A percentile compares a stretch with the other conserved stretches of the same genome.
phyloP scores from a whole-genome alignment of 2,113 vertebrate species.

The Lamprologus ornatipinnis region DNA sequence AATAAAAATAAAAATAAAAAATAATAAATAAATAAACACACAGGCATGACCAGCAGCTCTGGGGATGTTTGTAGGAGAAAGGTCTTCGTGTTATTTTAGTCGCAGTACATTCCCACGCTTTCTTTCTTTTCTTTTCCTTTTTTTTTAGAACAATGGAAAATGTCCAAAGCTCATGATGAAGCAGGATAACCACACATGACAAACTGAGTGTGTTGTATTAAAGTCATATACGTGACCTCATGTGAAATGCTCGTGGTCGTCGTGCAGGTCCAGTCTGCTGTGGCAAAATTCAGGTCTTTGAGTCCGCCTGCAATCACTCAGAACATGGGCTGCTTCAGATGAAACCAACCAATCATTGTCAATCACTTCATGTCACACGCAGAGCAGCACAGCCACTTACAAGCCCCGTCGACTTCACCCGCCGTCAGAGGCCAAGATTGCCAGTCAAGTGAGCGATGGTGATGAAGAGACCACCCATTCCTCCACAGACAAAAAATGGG shows the following conservation, averaged over 20 bases:
- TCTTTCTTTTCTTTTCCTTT: not conserved
- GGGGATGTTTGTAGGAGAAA: not conserved
- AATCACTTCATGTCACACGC: not conserved
- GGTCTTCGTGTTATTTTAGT: not conserved
- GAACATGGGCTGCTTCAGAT: not conserved
- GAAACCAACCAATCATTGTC: not conserved
- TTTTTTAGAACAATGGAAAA: not conserved
- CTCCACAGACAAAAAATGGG: not conserved
- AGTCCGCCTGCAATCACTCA: not conserved
- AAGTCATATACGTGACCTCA: not conserved
- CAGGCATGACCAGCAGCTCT: not conserved
- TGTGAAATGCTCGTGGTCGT: rapidly evolving
- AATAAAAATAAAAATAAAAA: too few species aligned
- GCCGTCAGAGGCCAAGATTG: not conserved
- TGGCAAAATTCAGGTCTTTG: not conserved
- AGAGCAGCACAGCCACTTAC: not conserved
- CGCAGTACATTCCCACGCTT: not conserved
- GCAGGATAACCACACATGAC: not conserved
- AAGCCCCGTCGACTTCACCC: not conserved
- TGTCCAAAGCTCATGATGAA: not conserved
- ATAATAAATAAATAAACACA: not conserved
- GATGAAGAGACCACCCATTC: not conserved
- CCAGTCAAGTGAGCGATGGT: not conserved
- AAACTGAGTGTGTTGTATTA: not conserved
- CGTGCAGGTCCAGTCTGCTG: rapidly evolving